Base-by-base conservation (phyloP, 2,888 invertebrate genomes). In the Nymphalis polychloros region DNA sequence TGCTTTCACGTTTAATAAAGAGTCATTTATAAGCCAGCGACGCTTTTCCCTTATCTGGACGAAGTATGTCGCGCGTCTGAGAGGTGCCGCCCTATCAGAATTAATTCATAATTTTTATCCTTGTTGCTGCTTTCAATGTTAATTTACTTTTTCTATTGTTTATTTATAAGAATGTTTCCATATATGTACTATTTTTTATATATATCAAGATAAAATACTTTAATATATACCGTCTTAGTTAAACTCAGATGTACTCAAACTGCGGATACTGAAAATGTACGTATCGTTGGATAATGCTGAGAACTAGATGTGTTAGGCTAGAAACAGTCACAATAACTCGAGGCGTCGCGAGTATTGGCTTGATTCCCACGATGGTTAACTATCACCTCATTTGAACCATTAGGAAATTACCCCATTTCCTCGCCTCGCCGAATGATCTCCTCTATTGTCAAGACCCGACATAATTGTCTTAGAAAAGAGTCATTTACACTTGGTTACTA, bases 1-100 rank as follows among this genome's bases (percentile, higher is more conserved):
- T 92, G 90, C 91, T 91, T 90, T 91, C 92, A 91, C 90, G 89
- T 92, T 92, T 92, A 92, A 92, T 92, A 92, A 92, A 92, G 90
- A 92, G 90, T 90, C 90, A 92, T 92, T 92, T 92, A 92, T 92
- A 92, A 92, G 89, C 87, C 86, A 82, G 88, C 86, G 86, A 87
- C 85, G 91, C 89, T 89, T 91, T 88, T 89, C 90, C 88, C 92
- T 92, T 92, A 92, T 92, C 92, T 87, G 88, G 81, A 76, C 84
- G 83, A 85, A 87, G 91, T 92, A 92, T 90, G 92, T 91, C 85
- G 85, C 83, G 87, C 90, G 88, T 84, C 90, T 89, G 85, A 86
- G 89, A 89, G 88, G 90, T 90, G 90, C 92, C 92, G 90, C 90
- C 88, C 86, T 90, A 90, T 90, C 90, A 78, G 84, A 84, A 87